Evolutionary conservation across 2,113 vertebrate genomes (phyloP).

Genomic region (Edolisoma coerulescens): DNA sequence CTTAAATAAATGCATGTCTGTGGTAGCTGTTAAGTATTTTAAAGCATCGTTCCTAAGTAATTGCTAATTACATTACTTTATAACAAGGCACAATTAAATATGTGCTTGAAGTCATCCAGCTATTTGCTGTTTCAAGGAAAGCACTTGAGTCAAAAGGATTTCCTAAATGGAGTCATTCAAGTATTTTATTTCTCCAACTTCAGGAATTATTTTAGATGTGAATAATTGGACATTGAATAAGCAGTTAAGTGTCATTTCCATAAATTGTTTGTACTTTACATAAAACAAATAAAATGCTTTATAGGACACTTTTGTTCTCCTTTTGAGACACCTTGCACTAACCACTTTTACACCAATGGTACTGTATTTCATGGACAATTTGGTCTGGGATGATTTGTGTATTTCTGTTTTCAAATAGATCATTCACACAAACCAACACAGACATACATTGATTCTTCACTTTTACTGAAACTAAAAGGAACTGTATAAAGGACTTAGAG

Average conservation of each 20-base stretch:
- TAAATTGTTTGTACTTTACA: conserved; percentile 55
- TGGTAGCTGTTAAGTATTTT: conserved; percentile 8
- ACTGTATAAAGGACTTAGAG: background rate
- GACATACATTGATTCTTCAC: background rate
- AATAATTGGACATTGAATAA: conserved; percentile 41
- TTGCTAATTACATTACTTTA: conserved; percentile 49
- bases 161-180: conserved; percentile 59
- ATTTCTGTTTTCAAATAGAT: background rate
- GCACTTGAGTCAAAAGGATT: conserved; percentile 62
- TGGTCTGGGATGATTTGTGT: background rate
- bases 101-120: conserved; percentile 17
- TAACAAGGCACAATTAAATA: conserved; percentile 37
- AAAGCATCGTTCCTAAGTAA: conserved; percentile 1
- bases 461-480: background rate
- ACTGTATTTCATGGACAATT: background rate
- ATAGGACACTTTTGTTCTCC: background rate
- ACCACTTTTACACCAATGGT: background rate
- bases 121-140: conserved; percentile 58
- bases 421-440: background rate
- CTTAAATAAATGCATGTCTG: background rate
- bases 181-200: conserved; percentile 49
- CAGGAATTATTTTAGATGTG: conserved; percentile 20
- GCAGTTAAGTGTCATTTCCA: conserved; percentile 43
- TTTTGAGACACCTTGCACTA: background rate
- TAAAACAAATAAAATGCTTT: conserved; percentile 22